Percentiles rank a stretch among this genome's conserved stretches.
These are phyloP conservation scores for Zosterops japonicus DNA, from an alignment of 2,113 vertebrate species.

Conservation along the genomic window DNA sequence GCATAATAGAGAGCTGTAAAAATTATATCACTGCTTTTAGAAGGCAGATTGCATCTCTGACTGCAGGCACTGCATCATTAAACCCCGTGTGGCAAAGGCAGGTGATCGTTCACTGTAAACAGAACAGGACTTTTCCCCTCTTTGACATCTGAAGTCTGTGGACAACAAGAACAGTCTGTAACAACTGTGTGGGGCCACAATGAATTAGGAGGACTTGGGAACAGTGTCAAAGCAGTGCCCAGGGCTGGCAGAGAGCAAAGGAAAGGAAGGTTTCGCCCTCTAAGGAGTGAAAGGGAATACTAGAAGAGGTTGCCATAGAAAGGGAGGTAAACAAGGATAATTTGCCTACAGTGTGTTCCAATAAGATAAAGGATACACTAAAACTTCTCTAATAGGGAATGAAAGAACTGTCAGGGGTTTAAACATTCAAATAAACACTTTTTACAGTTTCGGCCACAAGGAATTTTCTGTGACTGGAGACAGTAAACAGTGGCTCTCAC, in stretches of 20 bases:
- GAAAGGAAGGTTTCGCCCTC: neutral
- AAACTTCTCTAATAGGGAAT: neutral
- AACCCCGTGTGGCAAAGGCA: fast-evolving
- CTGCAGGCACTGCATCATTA: neutral
- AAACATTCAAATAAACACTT: neutral
- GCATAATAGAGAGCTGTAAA: neutral
- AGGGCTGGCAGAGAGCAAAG: neutral
- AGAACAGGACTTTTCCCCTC: neutral
- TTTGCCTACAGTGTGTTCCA: neutral
- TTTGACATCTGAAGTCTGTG: neutral
- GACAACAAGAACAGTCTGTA: neutral
- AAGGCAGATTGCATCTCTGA: neutral
- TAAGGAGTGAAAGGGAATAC: neutral
- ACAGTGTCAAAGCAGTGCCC: neutral
- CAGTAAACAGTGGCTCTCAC: neutral
- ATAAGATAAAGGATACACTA: neutral
- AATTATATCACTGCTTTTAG: neutral
- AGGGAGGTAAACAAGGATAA: neutral
- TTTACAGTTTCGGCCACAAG: neutral
- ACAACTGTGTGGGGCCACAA: fast-evolving
- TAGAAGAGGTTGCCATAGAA: neutral
- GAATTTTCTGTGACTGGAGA: neutral
- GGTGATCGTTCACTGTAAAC: neutral
- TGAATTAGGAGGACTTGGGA: neutral
- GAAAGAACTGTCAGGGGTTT: neutral